Conservation (phyloP, 2,113 vertebrate genomes). For the Pelusios castaneus region DNA sequence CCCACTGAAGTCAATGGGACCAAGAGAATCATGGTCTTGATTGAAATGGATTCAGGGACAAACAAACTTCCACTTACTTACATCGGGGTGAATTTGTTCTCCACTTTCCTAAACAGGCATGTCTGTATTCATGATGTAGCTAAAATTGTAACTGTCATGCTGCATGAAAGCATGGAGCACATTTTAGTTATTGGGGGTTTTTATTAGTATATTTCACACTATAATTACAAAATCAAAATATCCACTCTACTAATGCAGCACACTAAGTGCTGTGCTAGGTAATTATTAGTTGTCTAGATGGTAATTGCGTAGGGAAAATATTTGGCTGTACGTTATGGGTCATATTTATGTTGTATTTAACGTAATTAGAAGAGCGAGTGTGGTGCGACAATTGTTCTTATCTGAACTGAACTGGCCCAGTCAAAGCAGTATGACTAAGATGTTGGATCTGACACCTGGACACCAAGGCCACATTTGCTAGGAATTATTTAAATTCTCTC, state of each 20-base stretch:
- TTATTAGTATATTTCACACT: not conserved
- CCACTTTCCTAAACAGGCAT: accelerated
- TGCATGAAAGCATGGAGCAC: accelerated
- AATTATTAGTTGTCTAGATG: not conserved
- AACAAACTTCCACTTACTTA: accelerated
- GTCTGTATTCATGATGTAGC: accelerated
- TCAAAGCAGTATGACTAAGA: accelerated
- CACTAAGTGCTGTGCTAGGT: accelerated
- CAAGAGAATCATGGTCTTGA: accelerated
- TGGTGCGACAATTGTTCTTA: not conserved
- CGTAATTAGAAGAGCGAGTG: not conserved
- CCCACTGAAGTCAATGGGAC: accelerated
- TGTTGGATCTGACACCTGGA: not conserved
- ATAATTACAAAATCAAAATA: not conserved
- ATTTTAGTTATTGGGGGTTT: accelerated
- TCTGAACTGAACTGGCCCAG: accelerated
- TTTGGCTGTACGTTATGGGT: accelerated
- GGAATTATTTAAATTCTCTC: not conserved
- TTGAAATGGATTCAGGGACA: accelerated
- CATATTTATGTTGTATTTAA: accelerated
- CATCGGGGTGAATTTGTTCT: not conserved
- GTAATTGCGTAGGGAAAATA: not conserved
- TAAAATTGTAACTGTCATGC: accelerated
- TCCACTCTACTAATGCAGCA: accelerated
- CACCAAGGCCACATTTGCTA: not conserved